Evolutionary conservation across 2,113 vertebrate species (phyloP).

Genomic region (Brachypteracias leptosomus): DNA sequence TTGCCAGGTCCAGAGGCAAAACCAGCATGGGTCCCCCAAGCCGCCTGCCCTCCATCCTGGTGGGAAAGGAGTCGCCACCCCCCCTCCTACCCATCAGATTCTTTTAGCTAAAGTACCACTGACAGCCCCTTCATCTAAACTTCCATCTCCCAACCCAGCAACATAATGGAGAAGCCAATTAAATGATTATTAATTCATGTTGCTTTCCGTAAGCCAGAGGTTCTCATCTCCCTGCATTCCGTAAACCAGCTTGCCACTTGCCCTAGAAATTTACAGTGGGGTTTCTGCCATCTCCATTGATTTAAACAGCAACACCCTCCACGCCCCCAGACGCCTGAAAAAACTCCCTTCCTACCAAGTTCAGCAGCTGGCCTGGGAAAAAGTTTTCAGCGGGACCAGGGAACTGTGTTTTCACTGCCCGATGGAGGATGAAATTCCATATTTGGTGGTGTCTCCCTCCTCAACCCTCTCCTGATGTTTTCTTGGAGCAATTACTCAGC

Average conservation of each 20-base stretch:
- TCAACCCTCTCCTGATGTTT: neutral
- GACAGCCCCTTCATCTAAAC: slow-evolving; percentile 82
- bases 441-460: neutral
- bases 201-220: slow-evolving; percentile 93
- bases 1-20: neutral
- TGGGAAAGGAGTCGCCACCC: neutral
- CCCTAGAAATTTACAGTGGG: slow-evolving; percentile 76
- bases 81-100: slow-evolving; percentile 51
- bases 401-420: neutral
- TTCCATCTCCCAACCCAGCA: slow-evolving; percentile 83
- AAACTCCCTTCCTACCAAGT: neutral
- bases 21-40: neutral
- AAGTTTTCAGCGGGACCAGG: neutral
- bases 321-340: neutral
- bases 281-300: slow-evolving; percentile 62
- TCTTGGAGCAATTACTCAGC: neutral
- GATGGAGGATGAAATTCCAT: neutral
- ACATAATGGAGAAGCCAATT: slow-evolving; percentile 90
- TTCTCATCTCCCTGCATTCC: slow-evolving; percentile 89
- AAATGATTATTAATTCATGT: slow-evolving; percentile 99
- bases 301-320: neutral
- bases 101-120: slow-evolving; percentile 75
- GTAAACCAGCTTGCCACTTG: slow-evolving; percentile 91
- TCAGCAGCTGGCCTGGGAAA: neutral
- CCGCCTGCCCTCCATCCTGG: neutral